Evolutionary conservation across 2,113 vertebrate genomes (phyloP), one percentile per base, ranked within the genome.

Genomic region (Hymenochirus boettgeri): DNA sequence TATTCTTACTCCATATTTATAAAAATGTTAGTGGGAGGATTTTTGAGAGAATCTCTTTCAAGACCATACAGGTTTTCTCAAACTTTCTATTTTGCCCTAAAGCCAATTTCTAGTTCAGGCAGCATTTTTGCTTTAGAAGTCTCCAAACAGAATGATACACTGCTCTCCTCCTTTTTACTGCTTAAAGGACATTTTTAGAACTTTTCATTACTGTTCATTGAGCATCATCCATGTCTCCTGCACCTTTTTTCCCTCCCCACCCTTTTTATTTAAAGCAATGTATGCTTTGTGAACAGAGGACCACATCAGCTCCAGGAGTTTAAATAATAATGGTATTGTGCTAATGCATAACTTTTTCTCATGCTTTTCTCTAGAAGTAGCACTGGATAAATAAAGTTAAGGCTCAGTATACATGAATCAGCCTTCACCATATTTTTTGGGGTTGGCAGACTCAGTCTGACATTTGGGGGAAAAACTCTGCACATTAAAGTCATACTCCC

Each of bases 31-130:
- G 29, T 31, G 29, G 60, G 60, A 51, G 60, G 48, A 46, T 52
- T 19, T 52, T 26, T 53, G 33, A 37, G n/a, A 24, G 21, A 50
- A 17, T 18, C 23, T n/a, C 22, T 51, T 31, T 62, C 60, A 62
- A 62, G 31, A 62, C 60, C 60, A 62, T 52, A 37, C 60, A 39
- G 47, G 60, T 52, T 62, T 53, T 15, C 19, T 62, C 31, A n/a
- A 31, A 52, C 26, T 39, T 37, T 62, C 15, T 33, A 19, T 62
- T 62, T 62, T 11, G 60, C 60, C 59, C 48, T 52, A 21, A 23
- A 52, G 60, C 47, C 23, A 15, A 1, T 11, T n/a, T 52, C 11
- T 6, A 48, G 24, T 52, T 52, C 37, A 62, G 60, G 9, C 21
- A 52, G 31, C 23, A 25, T 52, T 57, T 29, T 65, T 57, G 51